Conservation (phyloP, 2,888 invertebrate genomes). For the Harpagoxenus sublaevis region DNA sequence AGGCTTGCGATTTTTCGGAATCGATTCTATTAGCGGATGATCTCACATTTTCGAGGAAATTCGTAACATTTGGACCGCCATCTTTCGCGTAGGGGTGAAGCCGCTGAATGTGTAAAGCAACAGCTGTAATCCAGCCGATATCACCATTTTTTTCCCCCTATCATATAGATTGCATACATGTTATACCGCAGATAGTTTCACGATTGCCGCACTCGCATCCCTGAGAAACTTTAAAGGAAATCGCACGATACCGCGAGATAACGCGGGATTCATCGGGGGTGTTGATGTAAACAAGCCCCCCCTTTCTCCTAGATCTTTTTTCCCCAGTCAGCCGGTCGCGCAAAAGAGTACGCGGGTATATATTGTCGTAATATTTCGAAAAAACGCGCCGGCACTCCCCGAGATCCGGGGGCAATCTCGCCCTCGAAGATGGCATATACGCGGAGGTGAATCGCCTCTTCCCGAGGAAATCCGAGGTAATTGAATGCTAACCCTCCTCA, state of each 20-base stretch:
- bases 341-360: slow-evolving; percentile 66
- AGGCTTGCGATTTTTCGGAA: not conserved
- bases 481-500: slow-evolving; percentile 82
- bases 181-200: not conserved
- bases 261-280: slow-evolving; percentile 40
- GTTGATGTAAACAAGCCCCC: slow-evolving; percentile 59
- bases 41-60: not conserved
- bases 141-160: not conserved
- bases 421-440: slow-evolving; percentile 80
- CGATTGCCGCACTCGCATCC: not conserved
- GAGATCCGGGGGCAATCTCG: slow-evolving; percentile 81
- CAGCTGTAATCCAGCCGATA: not conserved
- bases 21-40: not conserved
- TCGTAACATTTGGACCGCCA: not conserved
- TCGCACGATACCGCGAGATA: slow-evolving; percentile 24
- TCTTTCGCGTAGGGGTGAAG: not conserved
- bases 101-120: not conserved
- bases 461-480: slow-evolving; percentile 85
- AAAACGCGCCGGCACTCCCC: slow-evolving; percentile 71
- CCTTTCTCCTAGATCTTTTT: not conserved
- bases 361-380: slow-evolving; percentile 80
- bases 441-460: slow-evolving; percentile 83
- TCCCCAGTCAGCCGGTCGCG: slow-evolving; percentile 63
- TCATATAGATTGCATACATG: not conserved
- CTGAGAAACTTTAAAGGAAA: slow-evolving; percentile 2